Evolutionary conservation across 2,888 invertebrate genomes (phyloP), one percentile per base, ranked within the genome.

Genomic region (Leucophenga maculata): DNA sequence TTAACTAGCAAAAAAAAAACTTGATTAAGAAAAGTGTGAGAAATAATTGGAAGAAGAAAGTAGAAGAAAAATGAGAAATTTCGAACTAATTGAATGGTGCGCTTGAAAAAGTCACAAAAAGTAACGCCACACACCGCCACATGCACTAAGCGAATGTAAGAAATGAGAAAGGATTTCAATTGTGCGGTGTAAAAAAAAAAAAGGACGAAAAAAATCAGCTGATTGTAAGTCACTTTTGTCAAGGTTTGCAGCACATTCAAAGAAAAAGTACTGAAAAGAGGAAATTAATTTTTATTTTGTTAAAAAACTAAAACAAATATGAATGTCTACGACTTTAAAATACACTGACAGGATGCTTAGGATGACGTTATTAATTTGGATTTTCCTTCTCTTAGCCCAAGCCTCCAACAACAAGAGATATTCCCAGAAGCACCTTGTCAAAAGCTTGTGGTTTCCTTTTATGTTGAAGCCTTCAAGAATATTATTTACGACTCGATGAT

Each of bases 21-120:
- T 59, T 72, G 48, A 22, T 18, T 22, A 13, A 62, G 44, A 22
- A 50, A 20, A 44, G 22, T 16, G 6, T 50, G n/a, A 64, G 52
- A 57, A 68, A 64, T 54, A 62, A 62, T 68, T 22, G 50, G 57
- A 57, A 54, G n/a, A 22, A 60, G 60, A 60, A 68, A 62, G 46
- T 59, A 68, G 65, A 70, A 72, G 8, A 31, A 44, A n/a, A 59
- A 6, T n/a, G n/a, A n/a, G 55, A 26, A 55, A 8, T 62, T 32
- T 26, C 50, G 39, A 46, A 31, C 48, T 74, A 73, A 74, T 74
- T 74, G 69, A 71, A 71, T 67, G 71, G 46, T 65, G 67, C 69
- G 22, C 52, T 72, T 62, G 57, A 68, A 68, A 70, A 65, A 57
- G 22, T 68, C 67, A 68, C 68, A 67, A 69, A 73, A 60, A 62